A percentile compares a stretch with the other conserved stretches of the same genome.
Conservation (phyloP, 2,797 vertebrate genomes). For the Hydrolagus colliei region DNA sequence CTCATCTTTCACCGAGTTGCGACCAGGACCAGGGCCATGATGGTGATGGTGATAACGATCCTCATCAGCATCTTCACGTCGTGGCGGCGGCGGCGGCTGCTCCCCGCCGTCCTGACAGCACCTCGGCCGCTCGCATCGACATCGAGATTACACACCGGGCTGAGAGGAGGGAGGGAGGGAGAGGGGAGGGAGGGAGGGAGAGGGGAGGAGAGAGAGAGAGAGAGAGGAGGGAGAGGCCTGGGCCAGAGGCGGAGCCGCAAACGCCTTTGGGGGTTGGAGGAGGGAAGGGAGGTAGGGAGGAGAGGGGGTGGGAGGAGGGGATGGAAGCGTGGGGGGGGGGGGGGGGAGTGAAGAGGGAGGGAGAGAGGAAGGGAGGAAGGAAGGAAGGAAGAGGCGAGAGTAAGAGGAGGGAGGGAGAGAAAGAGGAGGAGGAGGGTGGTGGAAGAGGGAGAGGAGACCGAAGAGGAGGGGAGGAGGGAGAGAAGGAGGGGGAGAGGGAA, state of each 20-base stretch:
- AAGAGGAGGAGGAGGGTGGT: not conserved
- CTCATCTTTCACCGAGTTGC: conserved; percentile 30
- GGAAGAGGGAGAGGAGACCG: no score
- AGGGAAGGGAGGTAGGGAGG: not conserved
- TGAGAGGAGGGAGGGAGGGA: no score
- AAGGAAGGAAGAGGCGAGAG: no score
- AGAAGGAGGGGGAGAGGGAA: not conserved
- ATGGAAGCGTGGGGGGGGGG: no score
- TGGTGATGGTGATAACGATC: no score
- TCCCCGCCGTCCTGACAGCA: not conserved
- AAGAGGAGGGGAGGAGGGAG: not conserved
- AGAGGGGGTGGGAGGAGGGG: no score
- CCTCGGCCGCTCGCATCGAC: not conserved
- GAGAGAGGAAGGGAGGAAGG: not conserved
- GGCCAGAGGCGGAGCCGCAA: not conserved
- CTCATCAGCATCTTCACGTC: not conserved
- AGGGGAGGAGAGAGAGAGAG: not conserved
- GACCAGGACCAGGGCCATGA: not conserved
- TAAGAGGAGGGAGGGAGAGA: not conserved
- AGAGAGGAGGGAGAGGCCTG: not conserved
- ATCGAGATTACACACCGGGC: not conserved
- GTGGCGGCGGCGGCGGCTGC: not conserved
- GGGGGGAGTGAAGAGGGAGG: no score
- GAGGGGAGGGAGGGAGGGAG: no score
- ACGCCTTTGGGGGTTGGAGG: not conserved